phyloP scores from a whole-genome alignment of 2,888 invertebrate genomes.

The Epinotia brunnichana region DNA sequence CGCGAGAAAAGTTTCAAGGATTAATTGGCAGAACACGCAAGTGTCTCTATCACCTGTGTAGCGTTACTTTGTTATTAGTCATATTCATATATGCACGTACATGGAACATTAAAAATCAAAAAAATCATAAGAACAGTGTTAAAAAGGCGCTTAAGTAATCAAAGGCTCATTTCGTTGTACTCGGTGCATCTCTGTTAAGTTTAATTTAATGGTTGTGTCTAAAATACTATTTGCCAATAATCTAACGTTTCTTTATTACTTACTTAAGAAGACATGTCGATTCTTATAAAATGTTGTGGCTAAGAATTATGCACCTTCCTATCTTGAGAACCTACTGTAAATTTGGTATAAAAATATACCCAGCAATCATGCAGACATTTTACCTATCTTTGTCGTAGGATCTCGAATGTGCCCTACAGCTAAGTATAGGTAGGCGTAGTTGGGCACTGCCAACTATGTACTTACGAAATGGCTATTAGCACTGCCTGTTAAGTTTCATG shows the following conservation, averaged over 20 bases:
- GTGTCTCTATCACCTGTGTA: not conserved
- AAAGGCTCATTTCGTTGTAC: not conserved
- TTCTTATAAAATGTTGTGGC: not conserved
- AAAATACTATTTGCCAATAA: not conserved
- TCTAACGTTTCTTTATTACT: not conserved
- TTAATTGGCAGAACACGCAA: not conserved
- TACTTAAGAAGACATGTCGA: no score
- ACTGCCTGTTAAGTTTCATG: conserved; percentile 37
- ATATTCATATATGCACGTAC: not conserved
- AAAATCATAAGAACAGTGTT: no score
- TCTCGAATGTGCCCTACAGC: not conserved
- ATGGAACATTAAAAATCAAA: not conserved
- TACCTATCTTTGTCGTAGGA: not conserved
- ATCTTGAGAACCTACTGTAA: not conserved
- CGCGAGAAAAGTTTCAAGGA: conserved; percentile 53
- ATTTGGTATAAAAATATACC: no score
- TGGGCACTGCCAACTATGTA: not conserved
- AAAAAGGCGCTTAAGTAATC: not conserved
- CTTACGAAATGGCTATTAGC: conserved; percentile 8
- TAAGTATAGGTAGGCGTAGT: not conserved
- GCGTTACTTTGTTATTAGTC: not conserved
- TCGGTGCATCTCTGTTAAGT: not conserved
- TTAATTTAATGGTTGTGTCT: not conserved
- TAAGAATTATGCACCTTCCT: not conserved
- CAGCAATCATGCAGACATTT: no score